A percentile compares a stretch with the other conserved stretches of the same genome.
Evolutionary conservation across 2,113 vertebrate genomes (phyloP).

Genomic region (Cottus gobio): DNA sequence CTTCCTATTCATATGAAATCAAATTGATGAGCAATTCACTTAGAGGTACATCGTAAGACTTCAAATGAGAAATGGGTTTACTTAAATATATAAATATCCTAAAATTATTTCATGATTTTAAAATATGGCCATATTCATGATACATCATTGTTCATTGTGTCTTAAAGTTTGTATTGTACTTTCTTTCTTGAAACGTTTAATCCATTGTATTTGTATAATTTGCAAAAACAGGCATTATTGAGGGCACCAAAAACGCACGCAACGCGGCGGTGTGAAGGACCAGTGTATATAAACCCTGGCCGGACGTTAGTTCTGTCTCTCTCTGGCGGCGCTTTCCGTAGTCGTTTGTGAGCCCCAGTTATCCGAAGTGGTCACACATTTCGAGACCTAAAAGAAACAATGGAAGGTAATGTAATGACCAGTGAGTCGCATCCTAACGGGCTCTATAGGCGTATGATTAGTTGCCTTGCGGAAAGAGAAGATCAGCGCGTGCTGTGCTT

Average conservation of each 20-base stretch:
- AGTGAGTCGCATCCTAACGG: rapidly evolving
- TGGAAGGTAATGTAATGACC: rapidly evolving
- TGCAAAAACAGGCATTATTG: slow-evolving; percentile 28
- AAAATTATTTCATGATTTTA: neutral
- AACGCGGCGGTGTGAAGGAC: slow-evolving; percentile 28
- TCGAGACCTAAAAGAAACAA: rapidly evolving
- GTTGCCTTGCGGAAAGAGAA: rapidly evolving
- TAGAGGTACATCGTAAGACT: neutral
- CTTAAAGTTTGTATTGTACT: neutral
- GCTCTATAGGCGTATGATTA: rapidly evolving
- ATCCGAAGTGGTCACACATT: rapidly evolving
- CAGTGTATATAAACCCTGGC: slow-evolving; percentile 16
- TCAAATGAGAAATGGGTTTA: neutral
- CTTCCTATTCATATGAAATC: neutral
- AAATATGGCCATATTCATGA: neutral
- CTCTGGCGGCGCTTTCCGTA: rapidly evolving
- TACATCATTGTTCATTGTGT: neutral
- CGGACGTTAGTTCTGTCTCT: rapidly evolving
- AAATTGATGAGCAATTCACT: neutral
- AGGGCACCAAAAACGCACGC: neutral
- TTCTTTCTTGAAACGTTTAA: neutral
- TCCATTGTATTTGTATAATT: neutral
- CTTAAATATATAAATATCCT: neutral
- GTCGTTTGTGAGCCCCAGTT: rapidly evolving
- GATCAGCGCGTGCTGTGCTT: too few species aligned